These are phyloP conservation scores for Mercenaria mercenaria DNA, from an alignment of 1,140 invertebrate species.

Conservation along the genomic window DNA sequence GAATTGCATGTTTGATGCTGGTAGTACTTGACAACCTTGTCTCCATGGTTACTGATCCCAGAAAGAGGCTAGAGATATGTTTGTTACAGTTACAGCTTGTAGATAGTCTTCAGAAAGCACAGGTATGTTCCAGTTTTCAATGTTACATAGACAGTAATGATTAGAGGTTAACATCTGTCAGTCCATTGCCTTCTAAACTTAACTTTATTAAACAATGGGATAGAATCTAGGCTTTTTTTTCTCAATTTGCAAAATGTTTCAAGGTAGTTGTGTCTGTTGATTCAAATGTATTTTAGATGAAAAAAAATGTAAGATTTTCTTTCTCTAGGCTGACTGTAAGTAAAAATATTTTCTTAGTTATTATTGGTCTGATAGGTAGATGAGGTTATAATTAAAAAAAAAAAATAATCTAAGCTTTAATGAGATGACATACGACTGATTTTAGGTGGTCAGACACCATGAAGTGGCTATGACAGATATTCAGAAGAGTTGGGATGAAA, in stretches of 20 bases:
- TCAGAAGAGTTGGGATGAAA: not conserved
- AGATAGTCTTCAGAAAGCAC: not conserved
- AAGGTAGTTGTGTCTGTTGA: too few species aligned
- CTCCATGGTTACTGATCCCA: slow-evolving; percentile 22
- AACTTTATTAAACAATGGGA: not conserved
- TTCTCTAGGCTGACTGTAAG: too few species aligned
- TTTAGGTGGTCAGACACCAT: not conserved
- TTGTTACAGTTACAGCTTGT: slow-evolving; percentile 21
- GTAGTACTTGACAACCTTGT: slow-evolving; percentile 42
- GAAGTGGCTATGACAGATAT: not conserved
- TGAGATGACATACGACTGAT: too few species aligned
- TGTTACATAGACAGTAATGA: not conserved
- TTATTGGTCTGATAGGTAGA: too few species aligned
- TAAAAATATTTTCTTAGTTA: too few species aligned
- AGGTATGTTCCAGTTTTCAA: not conserved
- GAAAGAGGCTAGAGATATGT: slow-evolving; percentile 31
- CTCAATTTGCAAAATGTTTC: too few species aligned
- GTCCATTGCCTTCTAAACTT: too few species aligned
- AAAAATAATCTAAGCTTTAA: too few species aligned
- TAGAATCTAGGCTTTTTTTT: too few species aligned
- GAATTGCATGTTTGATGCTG: slow-evolving; percentile 45
- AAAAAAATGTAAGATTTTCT: too few species aligned
- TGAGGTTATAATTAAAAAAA: too few species aligned
- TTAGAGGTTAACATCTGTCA: not conserved
- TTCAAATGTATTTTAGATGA: too few species aligned